Evolutionary conservation across 1,140 invertebrate genomes (phyloP), one percentile per base, ranked within the genome.

Genomic region (Hyphantria cunea): DNA sequence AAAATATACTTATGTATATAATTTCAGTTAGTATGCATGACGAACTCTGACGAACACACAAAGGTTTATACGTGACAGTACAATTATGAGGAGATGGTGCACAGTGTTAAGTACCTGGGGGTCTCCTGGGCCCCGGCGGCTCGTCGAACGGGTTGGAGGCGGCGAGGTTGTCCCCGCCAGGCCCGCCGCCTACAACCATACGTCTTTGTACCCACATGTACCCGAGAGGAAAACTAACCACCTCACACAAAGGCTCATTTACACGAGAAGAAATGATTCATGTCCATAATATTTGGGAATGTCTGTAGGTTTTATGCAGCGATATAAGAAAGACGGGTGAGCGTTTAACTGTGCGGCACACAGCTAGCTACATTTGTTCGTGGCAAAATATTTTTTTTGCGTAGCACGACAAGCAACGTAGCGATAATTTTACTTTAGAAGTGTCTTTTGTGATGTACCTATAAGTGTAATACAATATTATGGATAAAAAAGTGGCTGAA

Each of bases 111-210:
- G 78, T 89, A 89, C 89, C 89, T 86, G 89, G 86, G 74, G 88
- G 86, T 82, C 88, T 80, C 72, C 88, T 76, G 62, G 87, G 89
- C 76, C 89, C 93, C 72, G 93, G 92, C 77, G 93, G 92, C 92
- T 96, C 95, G 89, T 96, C 95, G 92, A 96, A 96, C 66, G 95
- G 95, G 93, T 96, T 96, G 81, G 94, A 95, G 80, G 95, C 94
- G 92, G 93, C 95, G 78, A 96, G 93, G 92, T 95, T 95, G 92
- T 95, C 89, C 92, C 92, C 87, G 91, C 84, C 86, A 72, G 84
- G 77, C 77, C 87, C 84, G 75, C 85, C 85, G 84, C 85, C 87
- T 87, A 87, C 84, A 87, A 88, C 81, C 80, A 84, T 76, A 89
- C 78, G 71, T 72, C 71, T 67, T 68, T 82, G 74, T 83, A 82